Base-by-base conservation (phyloP, 2,888 invertebrate species). In the Drosophila subsilvestris region DNA sequence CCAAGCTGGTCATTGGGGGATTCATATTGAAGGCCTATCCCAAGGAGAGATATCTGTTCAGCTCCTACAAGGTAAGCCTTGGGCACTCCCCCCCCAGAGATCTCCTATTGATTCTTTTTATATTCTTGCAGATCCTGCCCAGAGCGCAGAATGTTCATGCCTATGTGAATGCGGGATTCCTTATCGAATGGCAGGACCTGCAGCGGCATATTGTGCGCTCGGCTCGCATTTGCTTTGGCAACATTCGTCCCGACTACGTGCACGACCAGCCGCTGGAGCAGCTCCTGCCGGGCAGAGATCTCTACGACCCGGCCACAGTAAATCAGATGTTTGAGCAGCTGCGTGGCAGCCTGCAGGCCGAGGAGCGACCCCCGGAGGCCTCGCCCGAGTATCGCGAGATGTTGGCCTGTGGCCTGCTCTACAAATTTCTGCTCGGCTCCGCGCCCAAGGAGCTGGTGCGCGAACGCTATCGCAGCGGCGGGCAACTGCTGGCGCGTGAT, bases 121-220 rank as follows among this genome's bases (percentile, higher is more conserved):
- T 20, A 2, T 20, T 14, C 10, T 37, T 18, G 3, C 25, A 90
- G 96, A 95, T 96, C 48, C 95, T 95, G 93, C 94, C 95, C 0
- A 93, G 96, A 69, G 94, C 95, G 0, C 96, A 96, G 92, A 96
- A 96, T 83, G 95, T 96, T 0, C 96, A 96, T 80, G 96, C 96
- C 0, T 94, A 95, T 66, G 95, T 97, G 0, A 96, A 96, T 87
- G 95, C 96, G 14, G 96, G 95, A 1, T 96, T 97, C 80, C 91
- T 95, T 5, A 93, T 96, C 57, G 93, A 94, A 89, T 82, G 82
- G 82, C 63, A 73, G 10, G 65, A 67, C 8, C 10, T 25, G 1
- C 66, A 74, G 25, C 45, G 61, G 0, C 61, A 37, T 5, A 69
- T 53, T 8, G 86, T 82, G 14, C 44, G 18, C 2, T 78, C 82